Evolutionary conservation across 1,140 invertebrate species (phyloP), one percentile per base, ranked within the genome.

Genomic region (Parapsyche elsis): DNA sequence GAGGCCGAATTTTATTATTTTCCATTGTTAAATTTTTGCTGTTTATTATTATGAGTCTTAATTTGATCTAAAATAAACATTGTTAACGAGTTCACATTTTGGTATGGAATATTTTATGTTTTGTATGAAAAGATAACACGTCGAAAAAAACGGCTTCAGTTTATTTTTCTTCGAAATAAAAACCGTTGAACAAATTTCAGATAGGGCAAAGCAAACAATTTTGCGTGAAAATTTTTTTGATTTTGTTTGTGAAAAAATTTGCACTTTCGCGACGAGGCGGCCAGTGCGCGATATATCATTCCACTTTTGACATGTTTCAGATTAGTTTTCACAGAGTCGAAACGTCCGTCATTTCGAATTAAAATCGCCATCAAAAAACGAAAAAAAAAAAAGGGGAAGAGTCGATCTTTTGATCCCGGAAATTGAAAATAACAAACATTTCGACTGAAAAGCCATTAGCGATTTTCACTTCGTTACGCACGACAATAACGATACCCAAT

Each of bases 251-350:
- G 67, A 16, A 26, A 26, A 61, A 61, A 74, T 74, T 74, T 53
- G 38, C 21, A 53, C 4, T 74, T 74, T 45, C 45, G 71, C 45
- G 9, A 38, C 30, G 30, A 7, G 30, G 2, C 30, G 2, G 30
- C 2, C 30, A 38, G 30, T 61, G 9, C 19, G 38, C 73, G 12
- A 75, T 75, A 75, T 49, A 75, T 75, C 73, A 75, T 59, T 7
- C 2, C 0, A 12, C n/a, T 75, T 75, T 59, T 75, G 73, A 75
- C 73, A 57, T 59, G 73, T 75, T 75, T 59, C 10, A 75, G 53
- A 75, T 75, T 75, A 75, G 46, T 75, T 75, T 75, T 57, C 16
- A 5, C 12, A 53, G 64, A 61, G 9, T 61, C 59, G 59, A 23
- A 61, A 24, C 24, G 64, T 67, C 64, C 64, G 21, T 67, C 64